Percentiles rank a stretch among this genome's conserved stretches.
These are phyloP conservation scores for Syrphus vitripennis DNA, from an alignment of 2,888 invertebrate species.

Conservation along the genomic window DNA sequence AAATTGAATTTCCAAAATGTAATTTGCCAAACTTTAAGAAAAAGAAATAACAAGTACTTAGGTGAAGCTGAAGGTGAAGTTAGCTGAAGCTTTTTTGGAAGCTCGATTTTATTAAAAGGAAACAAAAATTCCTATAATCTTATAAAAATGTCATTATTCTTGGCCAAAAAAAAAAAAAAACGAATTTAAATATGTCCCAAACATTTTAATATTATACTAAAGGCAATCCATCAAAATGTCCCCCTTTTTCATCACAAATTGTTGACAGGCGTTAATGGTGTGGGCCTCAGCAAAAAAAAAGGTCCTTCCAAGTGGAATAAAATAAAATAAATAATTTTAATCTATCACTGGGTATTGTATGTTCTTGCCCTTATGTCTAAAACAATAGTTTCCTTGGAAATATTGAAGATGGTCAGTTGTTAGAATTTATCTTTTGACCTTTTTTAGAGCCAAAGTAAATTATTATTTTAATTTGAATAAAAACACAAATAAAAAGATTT, in stretches of 20 bases:
- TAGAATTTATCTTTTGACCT: no score
- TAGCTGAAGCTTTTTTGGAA: neutral
- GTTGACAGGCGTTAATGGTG: slow-evolving; percentile 5
- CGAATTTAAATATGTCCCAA: slow-evolving; percentile 53
- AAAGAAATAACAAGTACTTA: no score
- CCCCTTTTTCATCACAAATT: neutral
- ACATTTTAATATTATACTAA: slow-evolving; percentile 42
- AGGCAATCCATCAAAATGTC: slow-evolving; percentile 61
- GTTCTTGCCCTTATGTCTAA: no score
- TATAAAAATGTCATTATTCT: slow-evolving; percentile 60
- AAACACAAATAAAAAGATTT: no score
- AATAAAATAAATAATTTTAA: neutral
- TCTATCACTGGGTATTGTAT: neutral
- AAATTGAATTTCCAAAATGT: neutral
- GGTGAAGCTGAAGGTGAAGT: no score
- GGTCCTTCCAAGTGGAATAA: neutral
- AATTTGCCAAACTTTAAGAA: neutral
- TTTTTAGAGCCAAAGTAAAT: no score
- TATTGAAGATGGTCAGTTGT: no score
- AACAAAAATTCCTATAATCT: slow-evolving; percentile 43
- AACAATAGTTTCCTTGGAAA: no score
- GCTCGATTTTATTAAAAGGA: slow-evolving; percentile 44
- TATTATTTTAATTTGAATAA: no score
- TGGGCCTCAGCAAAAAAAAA: neutral
- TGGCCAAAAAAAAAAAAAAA: no score